These are phyloP conservation scores for Cosmia trapezina DNA, from an alignment of 2,888 invertebrate species.

Conservation along the genomic window DNA sequence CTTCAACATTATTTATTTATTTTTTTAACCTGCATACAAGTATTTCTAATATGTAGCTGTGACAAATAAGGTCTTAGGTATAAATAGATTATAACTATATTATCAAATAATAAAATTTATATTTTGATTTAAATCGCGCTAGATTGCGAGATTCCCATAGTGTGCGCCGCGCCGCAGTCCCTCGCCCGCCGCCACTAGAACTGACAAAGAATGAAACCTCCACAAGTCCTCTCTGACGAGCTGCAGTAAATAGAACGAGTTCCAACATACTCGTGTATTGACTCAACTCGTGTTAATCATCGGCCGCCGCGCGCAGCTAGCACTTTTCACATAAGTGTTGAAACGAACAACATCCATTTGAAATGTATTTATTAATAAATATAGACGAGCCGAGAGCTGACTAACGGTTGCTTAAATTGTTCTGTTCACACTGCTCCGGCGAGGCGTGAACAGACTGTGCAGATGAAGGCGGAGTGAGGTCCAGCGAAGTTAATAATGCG, in stretches of 20 bases:
- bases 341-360: slow-evolving; percentile 50
- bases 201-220: slow-evolving; percentile 1
- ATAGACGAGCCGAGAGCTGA: slow-evolving; percentile 44
- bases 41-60: too few relatives aligned
- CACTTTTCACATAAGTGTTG: slow-evolving; percentile 47
- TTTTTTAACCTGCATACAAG: too few relatives aligned
- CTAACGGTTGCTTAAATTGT: slow-evolving; percentile 33
- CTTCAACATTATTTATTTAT: too few relatives aligned
- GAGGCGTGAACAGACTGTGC: slow-evolving; percentile 9
- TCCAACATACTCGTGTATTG: slow-evolving; percentile 15
- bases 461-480: background rate
- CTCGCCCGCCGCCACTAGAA: background rate
- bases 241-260: slow-evolving; percentile 4
- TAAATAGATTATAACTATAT: too few relatives aligned
- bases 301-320: slow-evolving; percentile 32
- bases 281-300: slow-evolving; percentile 41
- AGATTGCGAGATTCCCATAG: too few relatives aligned
- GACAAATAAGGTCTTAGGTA: too few relatives aligned
- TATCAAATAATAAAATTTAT: too few relatives aligned
- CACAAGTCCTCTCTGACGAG: background rate
- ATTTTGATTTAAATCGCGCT: too few relatives aligned
- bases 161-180: too few relatives aligned
- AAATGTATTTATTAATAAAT: slow-evolving; percentile 53
- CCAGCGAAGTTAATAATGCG: background rate
- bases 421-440: slow-evolving; percentile 35